These are phyloP conservation scores for Apodemia mormo DNA, from an alignment of 2,888 invertebrate genomes.

Conservation along the genomic window DNA sequence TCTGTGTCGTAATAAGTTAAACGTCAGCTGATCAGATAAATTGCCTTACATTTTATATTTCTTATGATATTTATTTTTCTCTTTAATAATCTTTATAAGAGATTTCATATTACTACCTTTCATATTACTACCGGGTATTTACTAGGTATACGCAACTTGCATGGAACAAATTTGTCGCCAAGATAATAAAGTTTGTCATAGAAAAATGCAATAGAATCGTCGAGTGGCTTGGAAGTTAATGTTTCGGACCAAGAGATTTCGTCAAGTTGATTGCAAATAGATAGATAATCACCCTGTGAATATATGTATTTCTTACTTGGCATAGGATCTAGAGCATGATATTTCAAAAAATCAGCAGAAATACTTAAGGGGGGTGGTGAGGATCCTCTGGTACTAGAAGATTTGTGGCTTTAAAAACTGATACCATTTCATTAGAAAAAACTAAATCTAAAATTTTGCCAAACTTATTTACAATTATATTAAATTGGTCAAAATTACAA, in stretches of 20 bases:
- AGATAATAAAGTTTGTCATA: neutral
- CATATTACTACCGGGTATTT: neutral
- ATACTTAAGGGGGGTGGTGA: neutral
- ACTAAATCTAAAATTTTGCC: neutral
- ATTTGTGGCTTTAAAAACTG: neutral
- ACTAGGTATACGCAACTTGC: neutral
- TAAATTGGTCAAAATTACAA: slow-evolving; percentile 7
- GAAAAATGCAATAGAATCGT: neutral
- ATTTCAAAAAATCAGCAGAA: neutral
- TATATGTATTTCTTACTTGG: neutral
- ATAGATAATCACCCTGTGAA: neutral
- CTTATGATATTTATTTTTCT: neutral
- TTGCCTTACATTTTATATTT: slow-evolving; percentile 3
- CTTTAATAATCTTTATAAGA: slow-evolving; percentile 3
- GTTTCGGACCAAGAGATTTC: neutral
- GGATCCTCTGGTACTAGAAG: slow-evolving; percentile 3
- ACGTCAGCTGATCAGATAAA: neutral
- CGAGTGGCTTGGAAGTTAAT: neutral
- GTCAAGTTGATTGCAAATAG: too few species aligned
- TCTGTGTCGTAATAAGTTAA: slow-evolving; percentile 2
- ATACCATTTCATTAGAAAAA: neutral
- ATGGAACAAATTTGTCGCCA: too few species aligned
- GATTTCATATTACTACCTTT: too few species aligned
- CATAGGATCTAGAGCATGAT: neutral
- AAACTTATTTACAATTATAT: neutral